phyloP scores from a whole-genome alignment of 2,113 vertebrate species.

The Desmodus rotundus region DNA sequence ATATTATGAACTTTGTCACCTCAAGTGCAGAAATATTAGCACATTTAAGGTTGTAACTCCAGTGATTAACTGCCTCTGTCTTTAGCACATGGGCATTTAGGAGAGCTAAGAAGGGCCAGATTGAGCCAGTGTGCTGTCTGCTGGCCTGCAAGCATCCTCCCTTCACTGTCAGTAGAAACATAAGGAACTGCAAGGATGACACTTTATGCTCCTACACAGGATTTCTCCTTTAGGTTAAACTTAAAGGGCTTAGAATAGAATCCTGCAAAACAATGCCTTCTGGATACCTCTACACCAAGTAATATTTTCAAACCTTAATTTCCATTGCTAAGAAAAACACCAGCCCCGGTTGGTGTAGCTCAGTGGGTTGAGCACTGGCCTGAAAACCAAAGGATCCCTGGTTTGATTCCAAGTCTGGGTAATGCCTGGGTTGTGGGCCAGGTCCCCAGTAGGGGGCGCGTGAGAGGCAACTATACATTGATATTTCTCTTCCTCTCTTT shows the following conservation, averaged over 20 bases:
- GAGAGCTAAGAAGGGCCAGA: not conserved
- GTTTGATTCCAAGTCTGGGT: too few species aligned
- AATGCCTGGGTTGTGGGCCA: too few species aligned
- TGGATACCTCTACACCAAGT: not conserved
- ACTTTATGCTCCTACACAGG: not conserved
- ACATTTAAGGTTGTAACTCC: not conserved
- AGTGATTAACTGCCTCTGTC: not conserved
- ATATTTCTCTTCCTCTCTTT: too few species aligned
- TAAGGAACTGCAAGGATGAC: not conserved
- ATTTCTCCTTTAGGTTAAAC: not conserved
- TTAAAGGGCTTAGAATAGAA: not conserved
- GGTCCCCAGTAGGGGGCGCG: too few species aligned
- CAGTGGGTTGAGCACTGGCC: not conserved
- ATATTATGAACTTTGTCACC: not conserved
- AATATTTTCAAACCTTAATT: not conserved
- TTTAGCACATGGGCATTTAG: not conserved
- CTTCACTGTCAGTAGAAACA: not conserved
- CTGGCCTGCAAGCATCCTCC: not conserved
- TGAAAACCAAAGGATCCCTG: too few species aligned
- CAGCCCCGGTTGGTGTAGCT: not conserved
- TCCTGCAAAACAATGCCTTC: not conserved
- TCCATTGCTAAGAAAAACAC: not conserved
- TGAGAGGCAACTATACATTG: too few species aligned
- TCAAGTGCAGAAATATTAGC: not conserved
- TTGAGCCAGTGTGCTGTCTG: not conserved